These are phyloP conservation scores for Chloromyia formosa DNA, from an alignment of 2,888 invertebrate species.

Conservation along the genomic window DNA sequence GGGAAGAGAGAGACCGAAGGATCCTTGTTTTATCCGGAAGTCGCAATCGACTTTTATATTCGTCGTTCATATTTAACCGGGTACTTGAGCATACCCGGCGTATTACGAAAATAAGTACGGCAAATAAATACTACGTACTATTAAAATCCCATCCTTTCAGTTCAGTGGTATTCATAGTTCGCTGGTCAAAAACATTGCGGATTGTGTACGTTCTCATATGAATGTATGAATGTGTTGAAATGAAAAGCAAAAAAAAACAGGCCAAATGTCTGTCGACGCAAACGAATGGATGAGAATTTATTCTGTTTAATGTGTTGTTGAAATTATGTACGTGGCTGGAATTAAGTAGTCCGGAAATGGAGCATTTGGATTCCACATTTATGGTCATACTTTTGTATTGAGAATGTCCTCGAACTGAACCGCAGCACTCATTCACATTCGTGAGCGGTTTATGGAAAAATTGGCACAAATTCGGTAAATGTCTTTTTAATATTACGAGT, in stretches of 20 bases:
- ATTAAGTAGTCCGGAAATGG: constrained; percentile 34
- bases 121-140: neutral
- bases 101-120: no score
- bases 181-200: neutral
- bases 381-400: neutral
- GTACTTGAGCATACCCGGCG: no score
- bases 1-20: no score
- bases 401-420: no score
- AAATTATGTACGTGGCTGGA: constrained; percentile 40
- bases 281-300: constrained; percentile 19
- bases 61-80: no score
- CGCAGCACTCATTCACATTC: neutral
- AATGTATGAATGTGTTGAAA: constrained; percentile 6
- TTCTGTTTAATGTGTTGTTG: constrained; percentile 33
- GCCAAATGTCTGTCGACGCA: neutral
- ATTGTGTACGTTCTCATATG: neutral
- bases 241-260: neutral
- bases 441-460: neutral
- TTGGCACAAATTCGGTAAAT: constrained; percentile 2
- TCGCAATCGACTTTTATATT: no score
- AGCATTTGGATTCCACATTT: neutral
- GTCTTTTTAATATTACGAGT: neutral
- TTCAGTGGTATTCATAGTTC: neutral
- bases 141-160: neutral
- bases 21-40: no score